Base-by-base conservation (phyloP, 2,888 invertebrate genomes). In the Macrosoma leucophasiata region DNA sequence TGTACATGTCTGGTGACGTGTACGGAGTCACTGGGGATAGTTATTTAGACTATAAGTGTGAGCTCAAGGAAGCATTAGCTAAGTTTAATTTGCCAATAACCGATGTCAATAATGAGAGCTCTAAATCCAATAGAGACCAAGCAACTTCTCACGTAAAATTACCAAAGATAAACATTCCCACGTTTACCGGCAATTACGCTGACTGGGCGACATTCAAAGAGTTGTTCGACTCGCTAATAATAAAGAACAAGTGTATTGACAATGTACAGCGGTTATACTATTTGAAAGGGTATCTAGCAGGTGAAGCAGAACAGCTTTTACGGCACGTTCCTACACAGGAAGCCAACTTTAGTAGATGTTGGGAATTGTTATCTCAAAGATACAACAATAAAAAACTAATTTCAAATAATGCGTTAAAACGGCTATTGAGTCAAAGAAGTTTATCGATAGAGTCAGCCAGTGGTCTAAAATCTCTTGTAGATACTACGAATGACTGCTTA, bases 331-430 rank as follows among this genome's bases (percentile, higher is more conserved):
- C 38, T 3, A 27, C 34, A 5, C 30, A 29, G n/a, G 19, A 26
- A n/a, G 41, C 26, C 2, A 55, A 42, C 29, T 52, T 52, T 32
- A 24, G 8, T 2, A 10, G 9, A n/a, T 37, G 41, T 18, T 55
- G 51, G 52, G 13, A 27, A n/a, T 4, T 33, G n/a, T 22, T 51
- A 17, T 22, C 39, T 4, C 4, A 7, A 1, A 27, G 46, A 9
- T 52, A 50, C 12, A 37, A 46, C 20, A 52, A 55, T 26, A 53
- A 47, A 34, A 28, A 28, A 13, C 51, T 42, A 24, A 6, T 49
- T 0, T 31, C 36, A 3, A 40, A 48, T 30, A 31, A 21, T 5
- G 45, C 52, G 4, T 8, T 51, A 2, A 36, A 48, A 29, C 43
- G 30, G 2, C 31, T 48, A 0, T 13, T 41, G 1, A 32, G 13